Evolutionary conservation across 1,140 invertebrate genomes (phyloP), one percentile per base, ranked within the genome.

Genomic region (Leptoteleia sp.): DNA sequence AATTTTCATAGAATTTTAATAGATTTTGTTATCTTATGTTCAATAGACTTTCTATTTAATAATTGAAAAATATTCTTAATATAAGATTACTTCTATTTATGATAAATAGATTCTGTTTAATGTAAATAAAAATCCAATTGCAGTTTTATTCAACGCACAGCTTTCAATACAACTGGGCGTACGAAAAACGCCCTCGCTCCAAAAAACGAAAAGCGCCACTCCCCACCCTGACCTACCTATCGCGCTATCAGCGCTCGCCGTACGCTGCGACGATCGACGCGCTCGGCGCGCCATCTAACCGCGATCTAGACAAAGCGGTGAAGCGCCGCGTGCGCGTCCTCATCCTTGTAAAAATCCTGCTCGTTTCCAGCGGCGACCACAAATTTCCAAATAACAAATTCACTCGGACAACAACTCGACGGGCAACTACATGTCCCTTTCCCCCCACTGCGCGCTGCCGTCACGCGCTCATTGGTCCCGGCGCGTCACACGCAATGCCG

Each of bases 271-370:
- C 59, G 71, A 70, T 67, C 70, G 45, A 67, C 37, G 55, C 43
- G 67, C 29, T 73, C 42, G 42, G 29, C 15, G 55, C 55, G 75
- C 54, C 71, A 77, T 77, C 70, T 81, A 40, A 47, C 17, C 47
- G 72, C 27, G 59, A 78, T 75, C 55, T 73, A 70, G 9, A 48
- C 17, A 54, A 61, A 54, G 35, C 33, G 19, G 47, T 61, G 13
- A 65, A 11, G 25, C 61, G 57, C 35, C 50, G 25, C 40, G 38
- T 47, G 43, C 79, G 54, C 47, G 75, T 76, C 43, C 25, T 45
- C 59, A 43, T 72, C 76, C 12, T 57, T 29, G 16, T 16, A 12
- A 64, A 47, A 45, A 25, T 29, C 5, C 25, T 45, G n/a, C 35
- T 3, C 12, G n/a, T 33, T 43, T 40, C 13, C 43, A 27, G 22